Base-by-base conservation (phyloP, 2,888 invertebrate genomes). In the Harmothoe impar region DNA sequence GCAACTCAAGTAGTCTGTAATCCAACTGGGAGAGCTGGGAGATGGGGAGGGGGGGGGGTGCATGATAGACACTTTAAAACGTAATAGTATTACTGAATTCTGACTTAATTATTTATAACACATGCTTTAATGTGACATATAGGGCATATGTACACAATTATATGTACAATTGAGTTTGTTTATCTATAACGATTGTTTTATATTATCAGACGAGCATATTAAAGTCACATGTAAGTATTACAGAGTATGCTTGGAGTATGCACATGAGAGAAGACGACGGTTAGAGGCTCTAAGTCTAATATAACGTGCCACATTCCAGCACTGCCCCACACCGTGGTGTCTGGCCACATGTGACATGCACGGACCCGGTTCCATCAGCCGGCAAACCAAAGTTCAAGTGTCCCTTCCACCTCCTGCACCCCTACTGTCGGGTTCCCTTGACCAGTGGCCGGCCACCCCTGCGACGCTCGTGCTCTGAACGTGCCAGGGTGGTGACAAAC, bases 381-480 rank as follows among this genome's bases (percentile, higher is more conserved):
- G 72, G 5, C 72, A 72, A 25, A 72, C n/a, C 72, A 29, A 29
- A 72, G 72, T 72, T 72, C 72, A 72, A 72, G 72, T 72, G 72
- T 29, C n/a, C 72, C 72, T 72, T 29, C 62, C n/a, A 20, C 62
- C n/a, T 62, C 62, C 62, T n/a, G 62, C 62, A 62, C 62, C 62
- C 20, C 25, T 3, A 15, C 15, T 72, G 72, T 72, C 72, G 15
- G 29, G 29, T 72, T n/a, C 72, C 72, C 7, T 62, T 62, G 62
- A 62, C 62, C 62, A 62, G 7, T 62, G 77, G 77, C 29, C 25
- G 77, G 29, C 77, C 77, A 31, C 77, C 77, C 43, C 77, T 10
- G 77, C 43, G 17, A 33, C 43, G 72, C 72, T 72, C 72, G 72
- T 72, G 72, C 72, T 29, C 72, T 72, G 72, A 72, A 72, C 72